Percentiles rank a stretch among this genome's conserved stretches.
Evolutionary conservation across 2,113 vertebrate species (phyloP).

Genomic region (Bostrychus sinensis): DNA sequence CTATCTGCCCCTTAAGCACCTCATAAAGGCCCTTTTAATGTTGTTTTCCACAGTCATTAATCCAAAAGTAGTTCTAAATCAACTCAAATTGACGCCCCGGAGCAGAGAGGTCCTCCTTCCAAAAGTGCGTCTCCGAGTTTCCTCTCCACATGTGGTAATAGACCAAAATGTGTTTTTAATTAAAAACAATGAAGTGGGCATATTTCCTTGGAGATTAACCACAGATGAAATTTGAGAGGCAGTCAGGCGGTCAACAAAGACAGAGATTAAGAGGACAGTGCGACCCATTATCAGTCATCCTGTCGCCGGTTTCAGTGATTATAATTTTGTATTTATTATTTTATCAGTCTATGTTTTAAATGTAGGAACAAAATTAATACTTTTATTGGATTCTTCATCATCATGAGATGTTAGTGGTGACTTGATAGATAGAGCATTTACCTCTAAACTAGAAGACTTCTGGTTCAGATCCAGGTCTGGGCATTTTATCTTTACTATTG

Average conservation of each 20-base stretch:
- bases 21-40: slow-evolving; percentile 54
- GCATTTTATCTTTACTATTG: no score
- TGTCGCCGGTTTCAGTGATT: no score
- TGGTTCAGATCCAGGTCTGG: no score
- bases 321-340: no score
- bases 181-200: slow-evolving; percentile 53
- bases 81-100: slow-evolving; percentile 57
- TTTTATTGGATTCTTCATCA: no score
- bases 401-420: no score
- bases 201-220: slow-evolving; percentile 45
- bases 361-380: no score
- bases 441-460: no score
- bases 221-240: slow-evolving; percentile 19
- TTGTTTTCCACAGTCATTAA: slow-evolving; percentile 61
- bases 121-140: slow-evolving; percentile 23
- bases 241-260: slow-evolving; percentile 42
- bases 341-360: no score
- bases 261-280: slow-evolving; percentile 6
- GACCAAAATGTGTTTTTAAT: slow-evolving; percentile 72
- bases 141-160: slow-evolving; percentile 37
- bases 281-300: slow-evolving; percentile 38
- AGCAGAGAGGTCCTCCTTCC: slow-evolving; percentile 38
- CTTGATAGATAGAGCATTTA: no score
- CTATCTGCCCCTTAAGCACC: slow-evolving; percentile 58
- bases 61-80: slow-evolving; percentile 67